Evolutionary conservation across 2,888 invertebrate genomes (phyloP).

Genomic region (Ashinkailepas kermadecensis): DNA sequence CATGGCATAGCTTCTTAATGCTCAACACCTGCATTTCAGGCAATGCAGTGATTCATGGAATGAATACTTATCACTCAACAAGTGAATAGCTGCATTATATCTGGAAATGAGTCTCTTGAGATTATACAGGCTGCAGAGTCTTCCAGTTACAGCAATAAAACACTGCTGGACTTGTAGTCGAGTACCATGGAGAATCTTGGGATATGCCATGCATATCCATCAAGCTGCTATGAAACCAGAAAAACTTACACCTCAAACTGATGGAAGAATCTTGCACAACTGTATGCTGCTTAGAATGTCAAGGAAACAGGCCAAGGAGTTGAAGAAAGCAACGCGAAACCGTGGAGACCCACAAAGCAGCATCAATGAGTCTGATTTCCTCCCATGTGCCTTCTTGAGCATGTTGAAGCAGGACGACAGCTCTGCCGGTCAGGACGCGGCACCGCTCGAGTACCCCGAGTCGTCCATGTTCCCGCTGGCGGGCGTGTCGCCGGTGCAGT

Average conservation of each 20-base stretch:
- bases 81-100: no score
- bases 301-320: neutral
- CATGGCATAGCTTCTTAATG: no score
- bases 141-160: no score
- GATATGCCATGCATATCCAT: neutral
- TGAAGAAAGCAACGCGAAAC: neutral
- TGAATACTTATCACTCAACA: no score
- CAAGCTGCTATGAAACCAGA: neutral
- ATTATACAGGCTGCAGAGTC: no score
- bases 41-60: no score
- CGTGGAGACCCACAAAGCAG: no score
- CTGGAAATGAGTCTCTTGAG: no score
- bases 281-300: neutral
- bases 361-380: neutral
- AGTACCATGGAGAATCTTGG: no score
- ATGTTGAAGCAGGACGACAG: no score
- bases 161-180: no score
- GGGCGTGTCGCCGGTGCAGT: neutral
- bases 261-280: neutral
- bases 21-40: no score
- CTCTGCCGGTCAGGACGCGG: neutral
- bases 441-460: neutral
- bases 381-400: neutral
- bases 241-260: neutral
- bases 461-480: neutral